Evolutionary conservation across 2,888 invertebrate genomes (phyloP), one percentile per base, ranked within the genome.

Genomic region (Chloroclystis v-ata): DNA sequence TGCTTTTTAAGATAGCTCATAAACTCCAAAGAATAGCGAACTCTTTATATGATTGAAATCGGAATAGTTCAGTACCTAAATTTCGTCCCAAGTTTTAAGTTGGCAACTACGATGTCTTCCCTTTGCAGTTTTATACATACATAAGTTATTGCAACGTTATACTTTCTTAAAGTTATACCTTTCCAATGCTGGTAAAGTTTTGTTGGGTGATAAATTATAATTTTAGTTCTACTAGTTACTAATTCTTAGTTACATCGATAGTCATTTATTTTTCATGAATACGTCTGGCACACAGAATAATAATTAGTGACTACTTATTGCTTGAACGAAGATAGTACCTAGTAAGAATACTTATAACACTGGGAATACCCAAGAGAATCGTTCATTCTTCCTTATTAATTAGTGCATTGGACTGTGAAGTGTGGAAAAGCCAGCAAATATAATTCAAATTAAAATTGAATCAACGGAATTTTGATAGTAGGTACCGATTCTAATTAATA

Each of bases 221-320:
- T n/a, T n/a, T n/a, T n/a, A n/a, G n/a, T n/a, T n/a, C n/a, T n/a
- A n/a, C n/a, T n/a, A n/a, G n/a, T n/a, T n/a, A n/a, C n/a, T n/a
- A n/a, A n/a, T n/a, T n/a, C n/a, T n/a, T n/a, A n/a, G n/a, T n/a
- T n/a, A n/a, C n/a, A n/a, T n/a, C 20, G 20, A 41, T 35, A 47
- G 39, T 49, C 51, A 56, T 59, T 48, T 53, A 53, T 54, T 49
- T 52, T 59, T 59, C 58, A 59, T 30, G 53, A 51, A 41, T 38
- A 49, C 40, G 51, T 56, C 52, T 39, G 49, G 47, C 48, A n/a
- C 20, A 5, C 49, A 39, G 33, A 16, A 13, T 33, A 33, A 33
- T 14, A 14, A 20, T 20, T 2, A 6, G 8, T 26, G 26, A 9
- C 26, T 8, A 26, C 5, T 26, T 6, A 6, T 26, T 6, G 2